Percentiles rank a stretch among this genome's conserved stretches.
Evolutionary conservation across 1,140 invertebrate genomes (phyloP).

Genomic region (Olivierus martensii): DNA sequence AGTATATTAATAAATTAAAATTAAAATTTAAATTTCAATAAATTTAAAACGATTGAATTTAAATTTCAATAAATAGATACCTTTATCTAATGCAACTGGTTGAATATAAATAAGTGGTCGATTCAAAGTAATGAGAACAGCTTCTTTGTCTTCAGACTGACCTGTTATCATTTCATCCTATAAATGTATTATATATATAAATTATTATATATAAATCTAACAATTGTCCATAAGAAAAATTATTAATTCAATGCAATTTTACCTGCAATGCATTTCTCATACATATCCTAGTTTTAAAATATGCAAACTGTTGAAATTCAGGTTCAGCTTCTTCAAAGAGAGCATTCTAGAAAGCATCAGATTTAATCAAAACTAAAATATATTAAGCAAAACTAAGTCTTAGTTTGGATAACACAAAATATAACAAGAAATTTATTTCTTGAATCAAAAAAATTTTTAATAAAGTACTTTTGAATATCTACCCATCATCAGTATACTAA

Average conservation of each 20-base stretch:
- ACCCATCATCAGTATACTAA: too few species aligned
- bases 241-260: not conserved
- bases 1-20: conserved; percentile 35
- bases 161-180: conserved; percentile 71
- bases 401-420: too few species aligned
- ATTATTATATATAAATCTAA: not conserved
- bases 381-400: too few species aligned
- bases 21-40: conserved; percentile 2
- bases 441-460: too few species aligned
- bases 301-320: conserved; percentile 92
- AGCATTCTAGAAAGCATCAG: conserved; percentile 46
- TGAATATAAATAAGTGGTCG: conserved; percentile 88
- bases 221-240: not conserved
- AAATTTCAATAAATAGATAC: conserved; percentile 6
- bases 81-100: conserved; percentile 83
- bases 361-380: not conserved
- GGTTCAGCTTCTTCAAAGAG: conserved; percentile 93
- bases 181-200: conserved; percentile 38
- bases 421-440: too few species aligned
- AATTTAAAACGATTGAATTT: too few species aligned
- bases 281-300: conserved; percentile 85
- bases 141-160: conserved; percentile 63
- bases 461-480: too few species aligned
- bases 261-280: conserved; percentile 37
- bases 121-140: conserved; percentile 79